Conservation (phyloP, 2,113 vertebrate genomes). For the Oncorhynchus gorbuscha region DNA sequence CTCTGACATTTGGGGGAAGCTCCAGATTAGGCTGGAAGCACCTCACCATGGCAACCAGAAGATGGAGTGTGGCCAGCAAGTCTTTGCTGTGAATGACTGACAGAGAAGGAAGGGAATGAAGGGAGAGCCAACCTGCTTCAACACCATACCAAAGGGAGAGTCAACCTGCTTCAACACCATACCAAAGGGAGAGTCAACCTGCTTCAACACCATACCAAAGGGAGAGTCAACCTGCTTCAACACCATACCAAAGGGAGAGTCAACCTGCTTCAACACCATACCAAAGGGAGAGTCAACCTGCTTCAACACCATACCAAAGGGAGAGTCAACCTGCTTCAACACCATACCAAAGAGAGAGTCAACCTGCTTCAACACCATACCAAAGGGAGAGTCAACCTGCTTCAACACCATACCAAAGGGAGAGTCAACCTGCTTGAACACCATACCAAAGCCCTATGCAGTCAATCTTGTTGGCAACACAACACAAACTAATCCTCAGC, state of each 20-base stretch:
- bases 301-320: constrained; percentile 7
- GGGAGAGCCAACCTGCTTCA: neutral
- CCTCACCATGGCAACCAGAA: constrained; percentile 87
- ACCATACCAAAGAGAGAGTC: constrained; percentile 12
- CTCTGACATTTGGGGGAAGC: constrained; percentile 78
- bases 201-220: constrained; percentile 7
- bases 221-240: constrained; percentile 1
- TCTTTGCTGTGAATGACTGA: constrained; percentile 86
- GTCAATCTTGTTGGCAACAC: neutral
- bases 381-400: constrained; percentile 3
- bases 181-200: constrained; percentile 3
- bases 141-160: constrained; percentile 17
- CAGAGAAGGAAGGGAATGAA: constrained; percentile 33
- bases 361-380: constrained; percentile 6
- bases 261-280: constrained; percentile 5
- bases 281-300: constrained; percentile 2
- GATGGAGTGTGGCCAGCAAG: constrained; percentile 85
- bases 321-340: constrained; percentile 2
- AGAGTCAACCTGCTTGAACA: constrained; percentile 2
- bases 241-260: constrained; percentile 16
- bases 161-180: constrained; percentile 7
- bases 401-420: constrained; percentile 14
- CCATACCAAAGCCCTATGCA: constrained; percentile 3
- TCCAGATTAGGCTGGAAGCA: constrained; percentile 78
- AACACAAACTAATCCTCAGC: neutral